These are phyloP conservation scores for Synanceia verrucosa DNA, from an alignment of 2,797 vertebrate species.

Conservation along the genomic window DNA sequence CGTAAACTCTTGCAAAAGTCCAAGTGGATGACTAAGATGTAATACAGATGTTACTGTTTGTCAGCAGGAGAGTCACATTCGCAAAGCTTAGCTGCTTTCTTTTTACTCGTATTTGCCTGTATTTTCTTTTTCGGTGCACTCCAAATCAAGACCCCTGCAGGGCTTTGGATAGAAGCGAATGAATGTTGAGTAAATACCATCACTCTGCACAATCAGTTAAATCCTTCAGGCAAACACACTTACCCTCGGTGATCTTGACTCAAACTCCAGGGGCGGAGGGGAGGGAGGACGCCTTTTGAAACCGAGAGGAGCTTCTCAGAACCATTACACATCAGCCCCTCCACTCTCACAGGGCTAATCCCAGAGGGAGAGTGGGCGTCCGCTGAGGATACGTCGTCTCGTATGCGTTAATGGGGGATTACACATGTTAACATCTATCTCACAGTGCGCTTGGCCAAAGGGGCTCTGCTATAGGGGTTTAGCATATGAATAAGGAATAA, in stretches of 20 bases:
- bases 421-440: conserved; percentile 85
- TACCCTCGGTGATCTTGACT: conserved; percentile 56
- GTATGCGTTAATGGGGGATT: conserved; percentile 83
- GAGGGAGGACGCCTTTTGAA: conserved; percentile 59
- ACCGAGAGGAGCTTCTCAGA: conserved; percentile 71
- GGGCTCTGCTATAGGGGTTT: conserved; percentile 75
- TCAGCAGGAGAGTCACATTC: conserved; percentile 1
- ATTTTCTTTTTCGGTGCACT: background rate
- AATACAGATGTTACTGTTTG: background rate
- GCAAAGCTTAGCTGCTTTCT: conserved; percentile 5
- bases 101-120: conserved; percentile 21
- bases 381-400: conserved; percentile 70
- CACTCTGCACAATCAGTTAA: conserved; percentile 48
- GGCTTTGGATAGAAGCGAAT: conserved; percentile 30
- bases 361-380: conserved; percentile 77
- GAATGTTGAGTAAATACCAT: conserved; percentile 46
- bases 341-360: conserved; percentile 73
- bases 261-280: conserved; percentile 35
- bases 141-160: conserved; percentile 28
- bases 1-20: too few relatives aligned
- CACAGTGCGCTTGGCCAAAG: conserved; percentile 77
- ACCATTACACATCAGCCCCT: conserved; percentile 77
- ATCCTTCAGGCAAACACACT: conserved; percentile 65
- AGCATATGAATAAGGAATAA: conserved; percentile 85
- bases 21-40: background rate